Evolutionary conservation across 2,888 invertebrate genomes (phyloP).

Genomic region (Cabera pusaria): DNA sequence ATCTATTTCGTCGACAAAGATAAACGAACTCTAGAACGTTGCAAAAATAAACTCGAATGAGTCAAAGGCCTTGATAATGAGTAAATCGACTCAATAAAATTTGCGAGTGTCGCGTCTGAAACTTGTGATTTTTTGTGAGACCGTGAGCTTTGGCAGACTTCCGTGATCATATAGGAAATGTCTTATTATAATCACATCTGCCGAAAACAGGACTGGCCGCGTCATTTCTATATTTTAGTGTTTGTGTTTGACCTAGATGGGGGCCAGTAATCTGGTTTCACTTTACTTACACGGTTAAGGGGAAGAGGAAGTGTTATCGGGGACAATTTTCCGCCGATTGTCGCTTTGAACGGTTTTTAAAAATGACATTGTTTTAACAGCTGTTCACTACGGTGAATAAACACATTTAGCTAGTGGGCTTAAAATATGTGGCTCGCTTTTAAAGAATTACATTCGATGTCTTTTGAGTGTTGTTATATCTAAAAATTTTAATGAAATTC

Average conservation of each 20-base stretch:
- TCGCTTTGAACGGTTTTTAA: constrained; percentile 21
- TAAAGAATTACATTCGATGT: constrained; percentile 1
- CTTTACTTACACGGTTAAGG: constrained; percentile 24
- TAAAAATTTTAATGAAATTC: too few relatives aligned
- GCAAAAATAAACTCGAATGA: constrained; percentile 62
- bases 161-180: constrained; percentile 43
- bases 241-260: constrained; percentile 23
- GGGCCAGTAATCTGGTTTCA: constrained; percentile 28
- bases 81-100: constrained; percentile 61
- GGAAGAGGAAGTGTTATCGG: constrained; percentile 36
- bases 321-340: constrained; percentile 25
- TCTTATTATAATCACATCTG: constrained; percentile 21
- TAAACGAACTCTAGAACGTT: constrained; percentile 57
- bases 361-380: constrained; percentile 19
- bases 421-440: constrained; percentile 10
- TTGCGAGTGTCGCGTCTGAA: constrained; percentile 45
- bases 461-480: too few relatives aligned
- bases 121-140: constrained; percentile 31
- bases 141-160: constrained; percentile 42
- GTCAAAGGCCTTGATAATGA: constrained; percentile 78
- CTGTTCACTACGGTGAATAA: constrained; percentile 12
- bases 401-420: constrained; percentile 9
- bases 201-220: constrained; percentile 16
- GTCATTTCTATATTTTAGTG: constrained; percentile 10
- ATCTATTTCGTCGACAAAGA: constrained; percentile 57